These are phyloP conservation scores for Agapornis roseicollis DNA, from an alignment of 2,113 vertebrate species.

Conservation along the genomic window DNA sequence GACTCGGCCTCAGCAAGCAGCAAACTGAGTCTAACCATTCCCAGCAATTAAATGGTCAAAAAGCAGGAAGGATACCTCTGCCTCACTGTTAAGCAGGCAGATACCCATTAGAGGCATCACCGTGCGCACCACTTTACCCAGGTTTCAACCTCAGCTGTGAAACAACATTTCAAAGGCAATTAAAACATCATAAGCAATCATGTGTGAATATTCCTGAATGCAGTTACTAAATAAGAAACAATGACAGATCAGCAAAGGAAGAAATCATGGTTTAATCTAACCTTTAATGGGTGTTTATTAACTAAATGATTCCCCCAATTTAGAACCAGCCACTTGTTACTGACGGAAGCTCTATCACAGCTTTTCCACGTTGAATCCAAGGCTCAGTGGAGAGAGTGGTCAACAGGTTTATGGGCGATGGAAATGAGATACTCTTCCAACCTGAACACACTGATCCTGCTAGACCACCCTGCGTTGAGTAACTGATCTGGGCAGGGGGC, in stretches of 20 bases:
- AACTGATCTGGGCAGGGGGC: not conserved
- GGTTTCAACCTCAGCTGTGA: slow-evolving; percentile 23
- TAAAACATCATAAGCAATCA: slow-evolving; percentile 44
- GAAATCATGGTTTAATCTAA: slow-evolving; percentile 22
- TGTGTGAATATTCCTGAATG: slow-evolving; percentile 40
- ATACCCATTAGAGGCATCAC: not conserved
- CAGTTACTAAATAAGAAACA: slow-evolving; percentile 10
- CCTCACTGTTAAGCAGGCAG: not conserved
- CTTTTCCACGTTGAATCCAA: not conserved
- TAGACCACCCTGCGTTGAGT: not conserved
- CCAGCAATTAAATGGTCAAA: not conserved
- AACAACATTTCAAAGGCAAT: slow-evolving; percentile 46
- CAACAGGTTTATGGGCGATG: not conserved
- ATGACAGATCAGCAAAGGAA: not conserved
- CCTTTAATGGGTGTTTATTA: slow-evolving; percentile 12
- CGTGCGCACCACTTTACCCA: not conserved
- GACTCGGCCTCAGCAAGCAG: not conserved
- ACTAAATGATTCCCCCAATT: not conserved
- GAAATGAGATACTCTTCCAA: not conserved
- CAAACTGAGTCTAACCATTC: not conserved
- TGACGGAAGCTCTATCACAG: not conserved
- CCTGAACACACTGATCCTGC: not conserved
- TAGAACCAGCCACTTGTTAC: not conserved
- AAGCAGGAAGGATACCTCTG: not conserved
- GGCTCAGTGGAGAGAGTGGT: not conserved